phyloP scores from a whole-genome alignment of 2,113 vertebrate species.

The Grantiella picta region DNA sequence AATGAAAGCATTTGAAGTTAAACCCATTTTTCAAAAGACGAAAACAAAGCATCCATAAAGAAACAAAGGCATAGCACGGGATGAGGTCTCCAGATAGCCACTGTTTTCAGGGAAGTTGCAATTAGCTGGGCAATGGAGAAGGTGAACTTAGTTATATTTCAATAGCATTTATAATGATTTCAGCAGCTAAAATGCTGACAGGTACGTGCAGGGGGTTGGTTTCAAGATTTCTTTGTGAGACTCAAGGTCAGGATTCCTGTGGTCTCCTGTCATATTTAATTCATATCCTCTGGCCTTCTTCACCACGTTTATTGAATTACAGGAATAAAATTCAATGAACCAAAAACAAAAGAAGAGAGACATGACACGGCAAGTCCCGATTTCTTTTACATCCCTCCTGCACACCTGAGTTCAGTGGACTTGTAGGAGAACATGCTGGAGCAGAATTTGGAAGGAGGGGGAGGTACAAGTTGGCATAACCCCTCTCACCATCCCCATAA shows the following conservation, averaged over 20 bases:
- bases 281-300: slow-evolving; percentile 36
- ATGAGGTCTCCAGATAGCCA: background rate
- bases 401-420: background rate
- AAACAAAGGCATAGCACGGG: background rate
- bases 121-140: slow-evolving; percentile 38
- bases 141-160: background rate
- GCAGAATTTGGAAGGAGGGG: background rate
- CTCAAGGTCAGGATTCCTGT: slow-evolving; percentile 57
- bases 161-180: slow-evolving; percentile 35
- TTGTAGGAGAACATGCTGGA: background rate
- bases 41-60: slow-evolving; percentile 34
- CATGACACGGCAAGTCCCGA: background rate
- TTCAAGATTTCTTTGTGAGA: slow-evolving; percentile 38
- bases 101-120: slow-evolving; percentile 5
- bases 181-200: background rate
- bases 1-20: background rate
- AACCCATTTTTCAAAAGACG: slow-evolving; percentile 30
- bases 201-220: background rate
- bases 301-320: slow-evolving; percentile 48
- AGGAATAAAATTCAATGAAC: slow-evolving; percentile 50
- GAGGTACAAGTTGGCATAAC: background rate
- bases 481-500: background rate
- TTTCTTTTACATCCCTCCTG: background rate
- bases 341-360: slow-evolving; percentile 42
- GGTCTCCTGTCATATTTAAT: slow-evolving; percentile 64